Evolutionary conservation across 1,140 invertebrate species (phyloP).

Genomic region (Bombus confusus): DNA sequence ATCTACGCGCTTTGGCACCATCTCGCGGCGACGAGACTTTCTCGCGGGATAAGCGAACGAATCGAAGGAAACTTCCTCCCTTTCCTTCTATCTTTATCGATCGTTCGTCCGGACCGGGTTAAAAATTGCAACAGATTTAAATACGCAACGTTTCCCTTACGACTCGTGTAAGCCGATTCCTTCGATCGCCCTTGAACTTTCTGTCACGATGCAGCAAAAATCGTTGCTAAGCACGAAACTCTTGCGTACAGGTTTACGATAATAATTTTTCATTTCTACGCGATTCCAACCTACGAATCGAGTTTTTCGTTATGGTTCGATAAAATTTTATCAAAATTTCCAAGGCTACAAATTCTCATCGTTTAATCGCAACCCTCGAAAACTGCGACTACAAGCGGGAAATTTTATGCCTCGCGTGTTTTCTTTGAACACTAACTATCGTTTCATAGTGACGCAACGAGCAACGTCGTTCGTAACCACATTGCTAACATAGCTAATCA

Average conservation of each 20-base stretch:
- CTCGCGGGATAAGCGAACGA: constrained; percentile 40
- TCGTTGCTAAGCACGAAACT: background rate
- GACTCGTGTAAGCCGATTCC: background rate
- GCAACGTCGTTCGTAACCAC: too few relatives aligned
- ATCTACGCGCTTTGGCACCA: constrained; percentile 71
- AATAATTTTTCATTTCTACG: too few relatives aligned
- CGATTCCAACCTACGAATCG: too few relatives aligned
- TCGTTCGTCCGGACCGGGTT: background rate
- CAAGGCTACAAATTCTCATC: too few relatives aligned
- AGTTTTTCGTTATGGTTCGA: too few relatives aligned
- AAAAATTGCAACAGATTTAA: background rate
- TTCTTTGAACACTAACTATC: too few relatives aligned
- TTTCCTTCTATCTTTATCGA: background rate
- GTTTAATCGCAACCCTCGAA: too few relatives aligned
- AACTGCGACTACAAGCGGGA: too few relatives aligned
- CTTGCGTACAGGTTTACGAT: background rate
- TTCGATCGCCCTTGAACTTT: background rate
- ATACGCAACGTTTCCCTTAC: background rate
- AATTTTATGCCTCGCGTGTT: too few relatives aligned
- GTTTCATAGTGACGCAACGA: too few relatives aligned
- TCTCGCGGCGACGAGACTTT: constrained; percentile 69
- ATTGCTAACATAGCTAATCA: too few relatives aligned
- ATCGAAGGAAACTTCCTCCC: constrained; percentile 21
- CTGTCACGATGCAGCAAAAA: background rate
- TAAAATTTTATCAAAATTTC: too few relatives aligned